Percentiles rank a stretch among this genome's conserved stretches.
Evolutionary conservation across 1,140 invertebrate species (phyloP).

Genomic region (Cyphomyrmex costatus): DNA sequence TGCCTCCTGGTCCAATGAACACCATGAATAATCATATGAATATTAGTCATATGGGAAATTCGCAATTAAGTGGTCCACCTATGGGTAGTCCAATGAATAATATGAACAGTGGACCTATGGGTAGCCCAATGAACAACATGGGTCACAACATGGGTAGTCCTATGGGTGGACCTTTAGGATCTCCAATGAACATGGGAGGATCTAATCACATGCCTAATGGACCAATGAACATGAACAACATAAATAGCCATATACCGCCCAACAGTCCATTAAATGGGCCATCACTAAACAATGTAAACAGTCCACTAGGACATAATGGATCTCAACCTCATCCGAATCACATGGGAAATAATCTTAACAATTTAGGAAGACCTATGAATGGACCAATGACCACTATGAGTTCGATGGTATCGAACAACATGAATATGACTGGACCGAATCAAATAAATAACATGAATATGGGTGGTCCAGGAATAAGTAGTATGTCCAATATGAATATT

Average conservation of each 20-base stretch:
- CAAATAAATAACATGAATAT: constrained; percentile 86
- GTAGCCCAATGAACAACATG: constrained; percentile 87
- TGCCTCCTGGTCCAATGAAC: constrained; percentile 87
- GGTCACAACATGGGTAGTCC: constrained; percentile 86
- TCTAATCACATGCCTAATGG: constrained; percentile 84
- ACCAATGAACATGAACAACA: constrained; percentile 86
- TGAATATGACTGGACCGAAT: constrained; percentile 84
- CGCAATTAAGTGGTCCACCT: constrained; percentile 90
- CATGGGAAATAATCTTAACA: constrained; percentile 87
- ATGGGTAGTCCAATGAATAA: constrained; percentile 91
- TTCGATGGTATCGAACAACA: constrained; percentile 87
- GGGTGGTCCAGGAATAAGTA: constrained; percentile 87
- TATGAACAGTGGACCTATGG: constrained; percentile 90
- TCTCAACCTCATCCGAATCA: constrained; percentile 88
- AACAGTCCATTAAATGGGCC: constrained; percentile 85
- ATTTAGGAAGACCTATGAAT: constrained; percentile 88
- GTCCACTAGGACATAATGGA: constrained; percentile 85
- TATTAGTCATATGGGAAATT: constrained; percentile 90
- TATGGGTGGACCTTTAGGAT: constrained; percentile 85
- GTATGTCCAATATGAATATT: constrained; percentile 88
- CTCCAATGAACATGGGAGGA: constrained; percentile 85
- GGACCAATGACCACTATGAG: constrained; percentile 89
- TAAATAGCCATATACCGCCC: constrained; percentile 85
- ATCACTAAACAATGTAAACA: constrained; percentile 85
- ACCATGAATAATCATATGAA: constrained; percentile 90